These are phyloP conservation scores for Macrocentrus cingulum DNA, from an alignment of 1,140 invertebrate genomes.

Conservation along the genomic window DNA sequence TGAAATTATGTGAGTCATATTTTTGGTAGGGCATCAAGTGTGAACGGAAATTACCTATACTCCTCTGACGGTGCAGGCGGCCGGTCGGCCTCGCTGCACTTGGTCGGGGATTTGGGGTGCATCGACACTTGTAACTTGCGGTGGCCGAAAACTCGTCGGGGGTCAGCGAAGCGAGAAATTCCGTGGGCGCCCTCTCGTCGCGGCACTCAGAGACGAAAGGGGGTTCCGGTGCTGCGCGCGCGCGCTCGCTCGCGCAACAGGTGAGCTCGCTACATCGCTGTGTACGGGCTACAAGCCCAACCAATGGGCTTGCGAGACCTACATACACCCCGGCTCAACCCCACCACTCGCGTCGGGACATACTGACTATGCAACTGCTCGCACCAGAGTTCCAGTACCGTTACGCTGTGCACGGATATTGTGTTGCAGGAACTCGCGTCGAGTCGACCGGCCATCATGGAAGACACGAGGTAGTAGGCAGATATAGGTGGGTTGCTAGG, in stretches of 20 bases:
- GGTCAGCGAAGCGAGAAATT: conserved; percentile 32
- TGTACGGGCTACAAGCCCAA: conserved; percentile 19
- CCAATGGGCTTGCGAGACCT: conserved; percentile 32
- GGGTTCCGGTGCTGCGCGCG: conserved; percentile 29
- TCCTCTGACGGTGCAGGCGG: too few species aligned
- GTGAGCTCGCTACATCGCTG: conserved; percentile 12
- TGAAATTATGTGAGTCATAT: too few species aligned
- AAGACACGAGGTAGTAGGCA: conserved; percentile 8
- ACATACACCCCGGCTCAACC: conserved; percentile 27
- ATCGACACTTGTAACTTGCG: conserved; percentile 25
- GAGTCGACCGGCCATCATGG: conserved; percentile 16
- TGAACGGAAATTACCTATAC: not conserved
- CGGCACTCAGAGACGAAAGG: conserved; percentile 13
- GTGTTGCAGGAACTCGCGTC: conserved; percentile 20
- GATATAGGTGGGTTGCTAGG: conserved; percentile 14
- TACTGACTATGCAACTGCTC: conserved; percentile 9
- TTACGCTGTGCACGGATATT: conserved; percentile 19
- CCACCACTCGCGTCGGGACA: conserved; percentile 13
- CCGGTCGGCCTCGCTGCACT: too few species aligned
- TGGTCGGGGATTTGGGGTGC: conserved; percentile 14
- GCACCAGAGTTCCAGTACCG: conserved; percentile 32
- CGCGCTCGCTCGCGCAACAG: conserved; percentile 15
- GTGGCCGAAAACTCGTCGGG: conserved; percentile 22
- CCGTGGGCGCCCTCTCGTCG: conserved; percentile 22
- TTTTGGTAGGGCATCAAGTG: too few species aligned